These are phyloP conservation scores for Lepus oiostolus DNA, from an alignment of 2,797 vertebrate genomes.

Conservation along the genomic window DNA sequence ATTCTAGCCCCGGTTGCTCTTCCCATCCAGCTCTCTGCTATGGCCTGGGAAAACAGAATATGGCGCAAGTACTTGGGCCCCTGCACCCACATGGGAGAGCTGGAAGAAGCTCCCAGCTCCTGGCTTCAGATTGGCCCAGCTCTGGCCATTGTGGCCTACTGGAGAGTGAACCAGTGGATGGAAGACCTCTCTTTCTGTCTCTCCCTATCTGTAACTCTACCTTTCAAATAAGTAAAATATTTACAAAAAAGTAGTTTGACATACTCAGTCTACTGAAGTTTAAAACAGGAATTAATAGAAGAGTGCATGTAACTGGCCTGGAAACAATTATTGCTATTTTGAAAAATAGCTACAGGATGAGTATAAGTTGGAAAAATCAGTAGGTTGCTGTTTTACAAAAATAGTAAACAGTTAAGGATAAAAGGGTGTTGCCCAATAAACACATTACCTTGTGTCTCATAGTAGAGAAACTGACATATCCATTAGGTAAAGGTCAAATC, in stretches of 20 bases:
- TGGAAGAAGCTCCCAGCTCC: too few relatives aligned
- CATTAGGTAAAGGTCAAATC: background rate
- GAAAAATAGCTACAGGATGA: background rate
- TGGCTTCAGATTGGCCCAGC: too few relatives aligned
- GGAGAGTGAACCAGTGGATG: too few relatives aligned
- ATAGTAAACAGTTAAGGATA: background rate
- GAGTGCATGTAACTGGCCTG: background rate
- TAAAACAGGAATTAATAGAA: background rate
- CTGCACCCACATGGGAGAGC: too few relatives aligned
- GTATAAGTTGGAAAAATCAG: background rate
- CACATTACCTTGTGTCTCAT: background rate
- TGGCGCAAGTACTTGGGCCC: too few relatives aligned
- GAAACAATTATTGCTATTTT: background rate
- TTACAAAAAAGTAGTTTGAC: background rate
- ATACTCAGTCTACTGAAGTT: constrained; percentile 32
- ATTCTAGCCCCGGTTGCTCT: too few relatives aligned
- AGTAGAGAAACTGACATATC: background rate
- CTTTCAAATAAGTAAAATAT: too few relatives aligned
- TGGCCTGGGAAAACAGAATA: too few relatives aligned
- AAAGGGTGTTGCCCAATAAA: background rate
- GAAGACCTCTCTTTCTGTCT: too few relatives aligned
- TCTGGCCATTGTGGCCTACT: too few relatives aligned
- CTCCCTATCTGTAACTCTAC: too few relatives aligned
- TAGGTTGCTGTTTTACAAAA: background rate
- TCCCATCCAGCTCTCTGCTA: too few relatives aligned